These are phyloP conservation scores for Phaedon cochleariae DNA, from an alignment of 2,888 invertebrate genomes.

Conservation along the genomic window DNA sequence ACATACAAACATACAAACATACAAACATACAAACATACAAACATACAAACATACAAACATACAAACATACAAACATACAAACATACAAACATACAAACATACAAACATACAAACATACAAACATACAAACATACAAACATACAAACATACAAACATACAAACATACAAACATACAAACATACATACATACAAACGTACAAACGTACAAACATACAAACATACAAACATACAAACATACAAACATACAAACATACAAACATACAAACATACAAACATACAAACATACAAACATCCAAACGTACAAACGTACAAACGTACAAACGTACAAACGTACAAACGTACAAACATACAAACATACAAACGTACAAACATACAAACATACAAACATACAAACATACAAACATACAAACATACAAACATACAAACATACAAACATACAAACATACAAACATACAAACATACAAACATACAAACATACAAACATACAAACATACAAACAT, in stretches of 20 bases:
- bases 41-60: conserved; percentile 5
- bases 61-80: conserved; percentile 1
- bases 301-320: too few species aligned
- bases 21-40: conserved; percentile 1
- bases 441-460: conserved; percentile 6
- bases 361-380: too few species aligned
- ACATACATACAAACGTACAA: too few species aligned
- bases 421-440: conserved; percentile 1
- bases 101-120: not conserved
- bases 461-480: conserved; percentile 4
- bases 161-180: not conserved
- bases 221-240: not conserved
- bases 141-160: not conserved
- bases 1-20: conserved; percentile 5
- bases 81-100: not conserved
- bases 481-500: conserved; percentile 6
- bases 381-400: conserved; percentile 4
- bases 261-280: conserved; percentile 6
- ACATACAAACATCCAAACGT: conserved; percentile 5
- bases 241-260: conserved; percentile 6
- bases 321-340: too few species aligned
- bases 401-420: conserved; percentile 6
- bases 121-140: not conserved
- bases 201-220: too few species aligned
- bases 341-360: too few species aligned